Evolutionary conservation across 2,113 vertebrate species (phyloP).

Genomic region (Cisticola juncidis): DNA sequence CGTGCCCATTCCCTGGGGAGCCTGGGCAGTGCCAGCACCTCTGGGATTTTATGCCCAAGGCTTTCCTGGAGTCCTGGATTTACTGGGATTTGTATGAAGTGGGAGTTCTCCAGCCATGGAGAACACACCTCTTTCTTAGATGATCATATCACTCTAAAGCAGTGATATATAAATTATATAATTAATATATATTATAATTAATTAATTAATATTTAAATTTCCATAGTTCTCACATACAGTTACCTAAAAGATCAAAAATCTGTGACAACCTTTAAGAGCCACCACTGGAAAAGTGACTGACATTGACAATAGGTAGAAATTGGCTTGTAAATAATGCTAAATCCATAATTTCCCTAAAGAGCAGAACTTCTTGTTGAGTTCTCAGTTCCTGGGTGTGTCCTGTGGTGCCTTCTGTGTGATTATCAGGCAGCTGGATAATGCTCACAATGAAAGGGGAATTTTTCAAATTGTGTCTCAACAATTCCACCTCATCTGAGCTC

Average conservation of each 20-base stretch:
- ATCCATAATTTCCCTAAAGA: background rate
- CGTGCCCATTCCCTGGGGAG: background rate
- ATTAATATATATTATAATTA: too few species aligned
- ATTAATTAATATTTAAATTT: too few species aligned
- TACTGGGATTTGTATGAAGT: background rate
- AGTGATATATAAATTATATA: too few species aligned
- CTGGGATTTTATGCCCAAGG: background rate
- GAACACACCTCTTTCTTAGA: background rate
- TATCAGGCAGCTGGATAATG: background rate
- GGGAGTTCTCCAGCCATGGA: background rate
- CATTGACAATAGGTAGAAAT: background rate
- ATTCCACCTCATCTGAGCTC: background rate
- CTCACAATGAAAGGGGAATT: background rate
- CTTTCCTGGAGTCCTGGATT: background rate
- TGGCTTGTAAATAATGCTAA: background rate
- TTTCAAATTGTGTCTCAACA: background rate
- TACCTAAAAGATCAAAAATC: background rate
- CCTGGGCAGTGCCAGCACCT: background rate
- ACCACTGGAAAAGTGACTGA: background rate
- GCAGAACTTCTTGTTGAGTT: background rate
- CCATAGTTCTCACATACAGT: background rate
- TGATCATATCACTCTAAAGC: background rate
- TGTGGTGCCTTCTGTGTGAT: background rate
- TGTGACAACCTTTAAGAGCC: background rate
- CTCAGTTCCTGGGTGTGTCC: background rate